A percentile compares a stretch with the other conserved stretches of the same genome.
Conservation (phyloP, 2,888 invertebrate species). For the Prosapia bicincta region DNA sequence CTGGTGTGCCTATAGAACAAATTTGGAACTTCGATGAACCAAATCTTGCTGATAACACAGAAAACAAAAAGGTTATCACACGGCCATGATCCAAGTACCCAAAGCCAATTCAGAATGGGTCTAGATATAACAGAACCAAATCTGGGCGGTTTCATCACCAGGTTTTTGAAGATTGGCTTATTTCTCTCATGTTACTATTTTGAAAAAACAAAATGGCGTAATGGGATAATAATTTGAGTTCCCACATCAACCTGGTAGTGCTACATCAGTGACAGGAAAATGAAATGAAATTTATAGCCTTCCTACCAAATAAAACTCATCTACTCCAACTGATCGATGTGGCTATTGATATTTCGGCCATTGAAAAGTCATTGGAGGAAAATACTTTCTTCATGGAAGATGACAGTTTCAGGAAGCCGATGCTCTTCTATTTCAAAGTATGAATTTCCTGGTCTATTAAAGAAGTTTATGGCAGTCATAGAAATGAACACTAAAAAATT, state of each 20-base stretch:
- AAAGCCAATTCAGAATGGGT: slow-evolving; percentile 41
- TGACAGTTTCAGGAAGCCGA: slow-evolving; percentile 10
- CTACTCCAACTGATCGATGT: slow-evolving; percentile 31
- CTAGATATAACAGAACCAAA: slow-evolving; percentile 44
- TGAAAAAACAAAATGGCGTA: slow-evolving; percentile 15
- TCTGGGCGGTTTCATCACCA: slow-evolving; percentile 45
- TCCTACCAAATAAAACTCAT: slow-evolving; percentile 10
- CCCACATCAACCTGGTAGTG: neutral
- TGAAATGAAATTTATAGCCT: slow-evolving; percentile 3
- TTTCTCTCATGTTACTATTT: slow-evolving; percentile 32
- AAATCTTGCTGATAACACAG: slow-evolving; percentile 42
- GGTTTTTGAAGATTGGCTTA: no score
- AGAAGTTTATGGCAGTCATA: slow-evolving; percentile 17
- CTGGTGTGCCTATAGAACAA: slow-evolving; percentile 32
- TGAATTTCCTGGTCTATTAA: slow-evolving; percentile 24
- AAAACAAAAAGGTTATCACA: slow-evolving; percentile 37
- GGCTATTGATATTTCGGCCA: slow-evolving; percentile 34
- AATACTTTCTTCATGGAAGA: slow-evolving; percentile 15
- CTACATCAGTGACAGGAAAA: neutral
- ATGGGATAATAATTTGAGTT: no score
- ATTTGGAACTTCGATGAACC: slow-evolving; percentile 43
- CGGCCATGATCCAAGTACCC: slow-evolving; percentile 41
- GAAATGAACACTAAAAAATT: neutral
- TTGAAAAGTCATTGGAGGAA: slow-evolving; percentile 35
- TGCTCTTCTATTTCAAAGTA: slow-evolving; percentile 20